A percentile compares a stretch with the other conserved stretches of the same genome.
phyloP scores from a whole-genome alignment of 2,888 invertebrate genomes.

The Leptinotarsa juncta region DNA sequence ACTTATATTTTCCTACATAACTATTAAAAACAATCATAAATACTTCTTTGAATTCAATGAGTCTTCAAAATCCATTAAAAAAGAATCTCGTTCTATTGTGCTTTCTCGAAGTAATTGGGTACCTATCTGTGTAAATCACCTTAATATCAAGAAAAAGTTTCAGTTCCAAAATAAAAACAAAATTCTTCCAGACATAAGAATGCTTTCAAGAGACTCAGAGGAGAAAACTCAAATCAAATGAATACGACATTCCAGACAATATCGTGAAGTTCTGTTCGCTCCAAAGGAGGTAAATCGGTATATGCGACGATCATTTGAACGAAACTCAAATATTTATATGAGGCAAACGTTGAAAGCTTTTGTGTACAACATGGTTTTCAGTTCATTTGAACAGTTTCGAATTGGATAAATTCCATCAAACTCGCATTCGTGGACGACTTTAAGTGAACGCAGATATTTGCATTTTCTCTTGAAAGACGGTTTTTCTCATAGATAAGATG shows the following conservation, averaged over 20 bases:
- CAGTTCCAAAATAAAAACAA: not conserved
- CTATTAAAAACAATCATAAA: too few species aligned
- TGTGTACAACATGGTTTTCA: constrained; percentile 12
- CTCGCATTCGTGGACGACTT: not conserved
- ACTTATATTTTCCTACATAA: too few species aligned
- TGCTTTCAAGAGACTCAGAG: not conserved
- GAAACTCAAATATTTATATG: constrained; percentile 16
- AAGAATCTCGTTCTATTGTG: not conserved
- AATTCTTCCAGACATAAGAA: not conserved
- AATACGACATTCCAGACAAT: constrained; percentile 5
- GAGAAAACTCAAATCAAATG: constrained; percentile 6
- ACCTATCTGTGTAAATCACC: not conserved
- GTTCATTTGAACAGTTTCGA: constrained; percentile 9
- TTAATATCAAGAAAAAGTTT: not conserved
- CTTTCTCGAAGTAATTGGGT: not conserved
- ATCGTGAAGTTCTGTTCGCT: constrained; percentile 9
- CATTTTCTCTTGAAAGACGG: not conserved
- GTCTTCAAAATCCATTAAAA: too few species aligned
- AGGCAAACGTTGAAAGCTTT: constrained; percentile 14
- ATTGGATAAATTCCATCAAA: constrained; percentile 13
- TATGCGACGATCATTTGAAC: constrained; percentile 5
- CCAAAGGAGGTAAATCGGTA: not conserved
- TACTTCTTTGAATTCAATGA: too few species aligned
- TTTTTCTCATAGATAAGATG: too few species aligned
- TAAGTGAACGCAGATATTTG: not conserved